Evolutionary conservation across 2,797 vertebrate species (phyloP).

Genomic region (Sebastes flavidus): DNA sequence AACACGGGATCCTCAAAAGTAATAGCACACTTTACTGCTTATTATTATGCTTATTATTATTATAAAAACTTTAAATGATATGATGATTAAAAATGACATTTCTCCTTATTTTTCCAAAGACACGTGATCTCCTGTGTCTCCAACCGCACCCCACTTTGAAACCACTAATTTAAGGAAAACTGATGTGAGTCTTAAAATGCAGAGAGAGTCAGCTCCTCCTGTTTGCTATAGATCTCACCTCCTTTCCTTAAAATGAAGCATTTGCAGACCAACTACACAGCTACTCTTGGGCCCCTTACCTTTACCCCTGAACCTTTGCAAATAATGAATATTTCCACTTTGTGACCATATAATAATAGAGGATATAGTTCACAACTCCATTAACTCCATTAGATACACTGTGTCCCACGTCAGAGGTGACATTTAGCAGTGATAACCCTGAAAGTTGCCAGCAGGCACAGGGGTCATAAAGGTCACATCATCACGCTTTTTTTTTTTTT

Average conservation of each 20-base stretch:
- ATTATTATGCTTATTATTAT: neutral
- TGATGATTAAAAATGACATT: neutral
- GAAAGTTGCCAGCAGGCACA: neutral
- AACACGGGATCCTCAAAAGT: neutral
- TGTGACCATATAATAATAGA: neutral
- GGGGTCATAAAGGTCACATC: conserved; percentile 13
- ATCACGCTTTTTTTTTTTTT: neutral
- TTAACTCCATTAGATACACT: neutral
- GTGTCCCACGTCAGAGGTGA: neutral
- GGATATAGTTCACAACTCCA: neutral
- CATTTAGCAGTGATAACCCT: conserved; percentile 24
- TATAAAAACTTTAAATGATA: neutral
- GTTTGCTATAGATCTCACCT: neutral
- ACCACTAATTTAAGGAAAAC: neutral
- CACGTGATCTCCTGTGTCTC: neutral
- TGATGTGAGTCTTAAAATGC: neutral
- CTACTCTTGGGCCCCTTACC: neutral
- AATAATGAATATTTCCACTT: neutral
- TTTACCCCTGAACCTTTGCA: neutral
- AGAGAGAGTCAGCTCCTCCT: neutral
- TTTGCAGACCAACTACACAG: neutral
- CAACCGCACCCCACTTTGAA: neutral
- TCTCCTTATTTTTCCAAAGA: neutral
- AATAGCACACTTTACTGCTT: neutral
- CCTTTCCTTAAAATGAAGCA: neutral